Base-by-base conservation (phyloP, 2,888 invertebrate species). In the Cataglyphis livida region DNA sequence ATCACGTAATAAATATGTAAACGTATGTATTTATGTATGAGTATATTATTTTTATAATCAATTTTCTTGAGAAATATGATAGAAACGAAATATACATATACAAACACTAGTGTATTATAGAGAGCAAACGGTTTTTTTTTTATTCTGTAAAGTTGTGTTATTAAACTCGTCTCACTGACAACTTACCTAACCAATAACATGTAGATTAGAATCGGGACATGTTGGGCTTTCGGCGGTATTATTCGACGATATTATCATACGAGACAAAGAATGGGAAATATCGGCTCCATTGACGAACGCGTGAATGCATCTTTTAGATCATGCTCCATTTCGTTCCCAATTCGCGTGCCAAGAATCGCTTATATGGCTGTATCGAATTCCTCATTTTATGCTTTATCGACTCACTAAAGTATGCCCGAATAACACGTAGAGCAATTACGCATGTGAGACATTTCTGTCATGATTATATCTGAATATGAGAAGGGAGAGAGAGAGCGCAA, bases 281-380 rank as follows among this genome's bases (percentile, higher is more conserved):
- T 88, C 82, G 54, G 76, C 32, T 65, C 61, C 61, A 71, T 76
- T 83, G 86, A 70, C 68, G 81, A 78, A 68, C 35, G 76, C 61
- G 81, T 68, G 68, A 59, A 21, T 2, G 48, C 74, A 65, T 76
- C 65, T 68, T 79, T 44, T 65, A 64, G 51, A 44, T 83, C 62
- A 84, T 62, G 81, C 73, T 81, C 48, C 81, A 68, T 61, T 84
- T 84, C 66, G 70, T 85, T 62, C 66, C 41, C 65, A 44, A 65
- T 41, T 65, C 32, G 76, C 59, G 81, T 85, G 87, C 85, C 84
- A 85, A 85, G 76, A 85, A 78, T 82, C 82, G 74, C 75, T 79
- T 59, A 68, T 59, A 44, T 44, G 44, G 0, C 21, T 1, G 28
- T 76, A 15, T 44, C 12, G 57, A 57, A 66, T 65, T 54, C 25